Evolutionary conservation across 2,888 invertebrate genomes (phyloP), one percentile per base, ranked within the genome.

Genomic region (Koerneria pararmatus): DNA sequence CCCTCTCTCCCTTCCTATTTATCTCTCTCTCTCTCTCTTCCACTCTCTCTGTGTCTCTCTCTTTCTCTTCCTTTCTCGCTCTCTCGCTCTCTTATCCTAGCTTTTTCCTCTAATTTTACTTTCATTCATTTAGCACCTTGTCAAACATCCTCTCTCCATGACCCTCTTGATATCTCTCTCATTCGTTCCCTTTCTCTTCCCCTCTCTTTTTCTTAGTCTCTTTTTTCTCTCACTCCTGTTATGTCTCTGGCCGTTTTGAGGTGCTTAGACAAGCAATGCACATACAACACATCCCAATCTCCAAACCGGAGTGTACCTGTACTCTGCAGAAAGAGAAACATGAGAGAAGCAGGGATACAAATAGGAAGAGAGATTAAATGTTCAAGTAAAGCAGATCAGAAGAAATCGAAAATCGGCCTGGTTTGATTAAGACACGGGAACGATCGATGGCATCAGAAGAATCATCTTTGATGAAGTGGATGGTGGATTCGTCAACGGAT

Each of bases 401-500:
- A n/a, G n/a, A n/a, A n/a, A n/a, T n/a, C n/a, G n/a, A n/a, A n/a
- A n/a, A n/a, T n/a, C n/a, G n/a, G n/a, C n/a, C n/a, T n/a, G n/a
- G n/a, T n/a, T 31, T 57, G 15, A 68, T 69, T 11, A 56, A 76
- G 76, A 76, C 57, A 71, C 75, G 22, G 77, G 77, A 54, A 77
- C 77, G 19, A 75, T 77, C 32, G 75, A 77, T 62, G 75, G 75
- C 61, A 74, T 77, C 11, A 65, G 77, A 3, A 64, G 77, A 6
- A 75, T 75, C 49, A 51, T 77, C 34, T 75, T 77, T 71, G 71
- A 77, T 41, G 77, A 77, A 58, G 75, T 77, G 32, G 75, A 77
- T 58, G 77, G 77, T 46, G 77, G 74, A 29, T 66, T 69, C 53
- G 56, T 68, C 24, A 63, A 69, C 41, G 72, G n/a, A n/a, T n/a